Evolutionary conservation across 2,888 invertebrate genomes (phyloP).

Genomic region (Philonicus albiceps): DNA sequence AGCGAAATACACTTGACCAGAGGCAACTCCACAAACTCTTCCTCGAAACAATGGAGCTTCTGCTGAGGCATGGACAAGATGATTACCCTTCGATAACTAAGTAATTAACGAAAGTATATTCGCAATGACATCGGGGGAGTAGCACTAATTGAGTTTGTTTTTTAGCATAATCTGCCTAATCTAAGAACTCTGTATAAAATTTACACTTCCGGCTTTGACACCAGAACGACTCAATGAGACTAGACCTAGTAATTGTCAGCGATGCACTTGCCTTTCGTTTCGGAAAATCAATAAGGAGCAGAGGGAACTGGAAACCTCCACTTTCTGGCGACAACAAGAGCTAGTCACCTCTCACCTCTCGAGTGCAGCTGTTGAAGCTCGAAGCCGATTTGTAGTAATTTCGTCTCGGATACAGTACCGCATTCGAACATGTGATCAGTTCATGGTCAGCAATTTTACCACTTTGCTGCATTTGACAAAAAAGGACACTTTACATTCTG

Average conservation of each 20-base stretch:
- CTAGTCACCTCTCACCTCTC: not conserved
- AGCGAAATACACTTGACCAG: not conserved
- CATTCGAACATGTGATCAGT: not conserved
- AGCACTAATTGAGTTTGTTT: not conserved
- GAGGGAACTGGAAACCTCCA: not conserved
- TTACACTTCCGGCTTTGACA: not conserved
- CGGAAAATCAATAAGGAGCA: not conserved
- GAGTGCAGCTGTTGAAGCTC: not conserved
- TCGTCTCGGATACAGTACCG: not conserved
- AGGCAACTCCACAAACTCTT: not conserved
- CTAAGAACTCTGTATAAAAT: not conserved
- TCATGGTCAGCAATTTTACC: not conserved
- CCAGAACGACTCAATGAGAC: not conserved
- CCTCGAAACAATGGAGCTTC: not conserved
- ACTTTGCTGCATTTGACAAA: not conserved
- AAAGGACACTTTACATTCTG: not conserved
- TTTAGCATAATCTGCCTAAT: not conserved
- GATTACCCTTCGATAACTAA: not conserved
- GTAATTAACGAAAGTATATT: not conserved
- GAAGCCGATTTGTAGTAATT: not conserved
- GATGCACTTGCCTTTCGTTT: not conserved
- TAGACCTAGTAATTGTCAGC: not conserved
- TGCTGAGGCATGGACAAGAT: not conserved
- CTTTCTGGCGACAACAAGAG: not conserved
- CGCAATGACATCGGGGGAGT: not conserved